A percentile compares a stretch with the other conserved stretches of the same genome.
Conservation (phyloP, 2,797 vertebrate genomes). For the Tachyglossus aculeatus region DNA sequence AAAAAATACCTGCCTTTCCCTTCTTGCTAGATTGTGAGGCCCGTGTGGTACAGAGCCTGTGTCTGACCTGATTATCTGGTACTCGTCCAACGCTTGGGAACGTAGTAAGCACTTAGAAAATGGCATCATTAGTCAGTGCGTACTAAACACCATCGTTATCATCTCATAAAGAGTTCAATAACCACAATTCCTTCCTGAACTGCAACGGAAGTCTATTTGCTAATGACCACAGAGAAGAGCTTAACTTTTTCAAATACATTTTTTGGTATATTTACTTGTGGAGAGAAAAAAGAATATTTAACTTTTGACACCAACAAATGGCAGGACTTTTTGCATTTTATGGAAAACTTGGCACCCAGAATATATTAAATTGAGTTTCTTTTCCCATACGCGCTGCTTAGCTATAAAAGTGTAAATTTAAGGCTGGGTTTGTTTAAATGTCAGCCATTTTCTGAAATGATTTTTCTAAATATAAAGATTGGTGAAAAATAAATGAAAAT, state of each 20-base stretch:
- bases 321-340: conserved; percentile 50
- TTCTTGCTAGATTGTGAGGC: no score
- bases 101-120: no score
- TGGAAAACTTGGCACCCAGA: conserved; percentile 26
- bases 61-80: no score
- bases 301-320: conserved; percentile 40
- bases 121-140: no score
- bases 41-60: no score
- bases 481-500: conserved; percentile 15
- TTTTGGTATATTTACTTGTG: no score
- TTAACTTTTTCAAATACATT: no score
- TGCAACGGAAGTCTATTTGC: neutral
- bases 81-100: no score
- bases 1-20: no score
- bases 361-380: conserved; percentile 2
- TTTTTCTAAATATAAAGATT: conserved; percentile 38
- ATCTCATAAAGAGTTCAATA: neutral
- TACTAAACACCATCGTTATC: no score
- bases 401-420: neutral
- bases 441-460: conserved; percentile 48
- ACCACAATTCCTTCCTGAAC: neutral
- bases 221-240: neutral
- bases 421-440: conserved; percentile 54
- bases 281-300: conserved; percentile 21
- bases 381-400: conserved; percentile 32